Evolutionary conservation across 2,888 invertebrate genomes (phyloP).

Genomic region (Pasiphila rectangulata): DNA sequence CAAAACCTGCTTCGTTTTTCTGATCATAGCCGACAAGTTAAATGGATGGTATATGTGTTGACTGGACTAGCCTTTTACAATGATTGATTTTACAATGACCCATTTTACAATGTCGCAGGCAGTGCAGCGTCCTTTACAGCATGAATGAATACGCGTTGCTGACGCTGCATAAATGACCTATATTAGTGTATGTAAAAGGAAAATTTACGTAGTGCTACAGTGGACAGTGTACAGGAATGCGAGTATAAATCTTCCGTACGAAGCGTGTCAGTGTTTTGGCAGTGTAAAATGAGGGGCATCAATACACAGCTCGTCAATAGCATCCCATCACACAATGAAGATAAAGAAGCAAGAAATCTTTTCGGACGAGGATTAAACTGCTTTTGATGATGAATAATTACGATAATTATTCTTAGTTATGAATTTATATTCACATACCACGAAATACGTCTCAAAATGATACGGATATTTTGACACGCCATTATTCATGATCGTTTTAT

Average conservation of each 20-base stretch:
- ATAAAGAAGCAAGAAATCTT: constrained; percentile 13
- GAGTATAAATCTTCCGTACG: constrained; percentile 44
- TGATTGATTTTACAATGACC: too few species aligned
- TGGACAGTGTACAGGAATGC: constrained; percentile 16
- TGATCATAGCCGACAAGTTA: too few species aligned
- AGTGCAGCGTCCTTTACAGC: too few species aligned
- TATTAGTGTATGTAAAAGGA: too few species aligned
- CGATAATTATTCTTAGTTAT: neutral
- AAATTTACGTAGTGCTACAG: neutral
- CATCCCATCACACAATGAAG: constrained; percentile 18
- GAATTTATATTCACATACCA: neutral
- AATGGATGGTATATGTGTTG: too few species aligned
- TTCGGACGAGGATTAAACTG: constrained; percentile 1
- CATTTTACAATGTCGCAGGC: too few species aligned
- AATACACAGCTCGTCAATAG: constrained; percentile 46
- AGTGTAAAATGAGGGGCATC: constrained; percentile 46
- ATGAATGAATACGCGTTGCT: too few species aligned
- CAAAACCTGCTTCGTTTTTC: too few species aligned
- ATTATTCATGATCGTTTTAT: too few species aligned
- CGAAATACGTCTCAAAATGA: neutral
- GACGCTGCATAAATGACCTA: too few species aligned
- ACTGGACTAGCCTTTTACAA: too few species aligned
- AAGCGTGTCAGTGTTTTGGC: constrained; percentile 47
- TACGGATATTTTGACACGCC: neutral
- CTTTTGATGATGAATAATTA: constrained; percentile 1